Conservation (phyloP, 2,888 invertebrate genomes). For the Galerucella nymphaeae region DNA sequence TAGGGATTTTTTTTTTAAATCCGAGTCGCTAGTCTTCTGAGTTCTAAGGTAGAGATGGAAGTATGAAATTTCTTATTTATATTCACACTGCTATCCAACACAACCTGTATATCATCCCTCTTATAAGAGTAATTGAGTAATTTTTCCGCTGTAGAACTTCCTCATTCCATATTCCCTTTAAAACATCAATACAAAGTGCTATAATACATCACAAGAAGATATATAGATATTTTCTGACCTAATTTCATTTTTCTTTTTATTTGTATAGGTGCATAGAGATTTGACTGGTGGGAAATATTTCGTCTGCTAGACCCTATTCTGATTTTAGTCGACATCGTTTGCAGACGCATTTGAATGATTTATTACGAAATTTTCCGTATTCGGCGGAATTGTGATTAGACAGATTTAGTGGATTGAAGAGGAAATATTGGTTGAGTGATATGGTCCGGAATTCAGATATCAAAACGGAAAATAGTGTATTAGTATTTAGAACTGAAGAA, state of each 20-base stretch:
- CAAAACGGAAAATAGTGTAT: too few relatives aligned
- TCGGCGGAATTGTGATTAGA: neutral
- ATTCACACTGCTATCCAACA: too few relatives aligned
- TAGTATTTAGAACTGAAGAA: too few relatives aligned
- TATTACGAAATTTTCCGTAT: neutral
- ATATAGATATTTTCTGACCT: neutral
- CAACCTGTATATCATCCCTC: too few relatives aligned
- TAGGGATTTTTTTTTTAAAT: too few relatives aligned
- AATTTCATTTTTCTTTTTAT: neutral
- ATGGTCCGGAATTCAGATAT: too few relatives aligned
- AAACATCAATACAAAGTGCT: neutral
- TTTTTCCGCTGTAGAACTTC: too few relatives aligned
- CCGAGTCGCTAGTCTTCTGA: too few relatives aligned
- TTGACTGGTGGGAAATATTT: neutral
- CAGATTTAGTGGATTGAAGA: neutral
- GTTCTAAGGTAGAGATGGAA: too few relatives aligned
- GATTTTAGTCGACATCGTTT: constrained; percentile 4
- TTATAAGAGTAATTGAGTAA: too few relatives aligned
- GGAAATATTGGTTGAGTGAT: neutral
- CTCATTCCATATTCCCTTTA: neutral
- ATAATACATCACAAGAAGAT: neutral
- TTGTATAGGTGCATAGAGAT: neutral
- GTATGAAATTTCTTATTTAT: too few relatives aligned
- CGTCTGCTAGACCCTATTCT: neutral
- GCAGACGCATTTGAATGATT: neutral